phyloP scores from a whole-genome alignment of 1,140 invertebrate genomes.

The Heliconius melpomene region DNA sequence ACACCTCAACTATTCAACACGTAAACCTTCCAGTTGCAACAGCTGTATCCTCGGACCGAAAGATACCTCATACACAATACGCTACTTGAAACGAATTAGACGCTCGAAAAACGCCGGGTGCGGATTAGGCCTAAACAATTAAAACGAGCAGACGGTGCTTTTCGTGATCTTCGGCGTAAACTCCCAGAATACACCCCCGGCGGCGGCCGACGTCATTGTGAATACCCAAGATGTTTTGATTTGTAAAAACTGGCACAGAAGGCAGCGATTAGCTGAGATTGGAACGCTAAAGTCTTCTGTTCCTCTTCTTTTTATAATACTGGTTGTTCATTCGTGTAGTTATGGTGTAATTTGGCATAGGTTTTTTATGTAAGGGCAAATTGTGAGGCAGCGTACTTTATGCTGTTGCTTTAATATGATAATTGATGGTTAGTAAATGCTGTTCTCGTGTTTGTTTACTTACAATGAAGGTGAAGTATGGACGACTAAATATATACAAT shows the following conservation, averaged over 20 bases:
- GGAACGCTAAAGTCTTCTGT: slow-evolving; percentile 36
- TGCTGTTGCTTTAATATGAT: slow-evolving; percentile 33
- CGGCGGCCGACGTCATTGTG: slow-evolving; percentile 47
- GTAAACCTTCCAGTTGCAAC: slow-evolving; percentile 46
- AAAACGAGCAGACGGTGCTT: slow-evolving; percentile 62
- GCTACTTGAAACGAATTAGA: slow-evolving; percentile 72
- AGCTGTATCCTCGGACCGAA: slow-evolving; percentile 51
- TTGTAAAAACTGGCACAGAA: slow-evolving; percentile 50
- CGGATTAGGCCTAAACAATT: slow-evolving; percentile 72
- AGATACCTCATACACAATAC: slow-evolving; percentile 54
- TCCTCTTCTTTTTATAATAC: slow-evolving; percentile 29
- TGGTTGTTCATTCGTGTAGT: slow-evolving; percentile 41
- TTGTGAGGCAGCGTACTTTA: slow-evolving; percentile 20
- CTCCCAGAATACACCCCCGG: slow-evolving; percentile 53
- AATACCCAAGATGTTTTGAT: slow-evolving; percentile 60
- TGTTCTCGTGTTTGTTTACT: background rate
- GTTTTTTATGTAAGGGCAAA: slow-evolving; percentile 32
- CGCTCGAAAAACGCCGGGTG: slow-evolving; percentile 60
- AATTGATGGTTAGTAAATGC: slow-evolving; percentile 2
- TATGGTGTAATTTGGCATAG: slow-evolving; percentile 39
- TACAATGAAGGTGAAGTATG: background rate
- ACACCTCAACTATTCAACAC: slow-evolving; percentile 13
- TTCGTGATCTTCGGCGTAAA: slow-evolving; percentile 55
- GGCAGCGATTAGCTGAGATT: slow-evolving; percentile 45
- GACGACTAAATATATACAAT: background rate